Conservation (phyloP, 37 sponge, comb jelly and placozoan genomes). For the Halisarca cf. caerulea region DNA sequence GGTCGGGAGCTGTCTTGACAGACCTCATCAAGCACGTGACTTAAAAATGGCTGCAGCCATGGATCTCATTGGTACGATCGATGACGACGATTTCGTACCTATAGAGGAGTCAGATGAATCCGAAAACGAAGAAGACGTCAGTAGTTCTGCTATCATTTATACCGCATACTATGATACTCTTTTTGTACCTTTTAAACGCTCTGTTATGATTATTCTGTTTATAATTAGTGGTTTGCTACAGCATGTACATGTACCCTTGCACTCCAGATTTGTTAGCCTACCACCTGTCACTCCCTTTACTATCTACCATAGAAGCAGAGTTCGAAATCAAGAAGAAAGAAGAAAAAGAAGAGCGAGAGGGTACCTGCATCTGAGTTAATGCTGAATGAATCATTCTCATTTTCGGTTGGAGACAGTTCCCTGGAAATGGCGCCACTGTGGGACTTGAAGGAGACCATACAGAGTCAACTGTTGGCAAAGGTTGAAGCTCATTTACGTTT, state of each 20-base stretch:
- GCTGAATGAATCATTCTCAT: background rate
- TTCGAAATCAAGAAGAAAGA: background rate
- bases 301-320: too few species aligned
- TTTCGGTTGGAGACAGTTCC: background rate
- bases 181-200: background rate
- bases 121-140: conserved; percentile 56
- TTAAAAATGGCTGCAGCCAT: too few species aligned
- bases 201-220: too few species aligned
- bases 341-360: background rate
- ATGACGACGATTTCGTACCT: conserved; percentile 65
- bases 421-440: background rate
- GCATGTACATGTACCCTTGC: too few species aligned
- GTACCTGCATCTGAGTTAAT: background rate
- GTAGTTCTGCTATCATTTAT: background rate
- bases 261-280: too few species aligned
- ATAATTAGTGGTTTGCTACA: too few species aligned
- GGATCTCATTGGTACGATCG: conserved; percentile 73
- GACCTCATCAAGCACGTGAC: background rate
- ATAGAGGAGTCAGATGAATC: conserved; percentile 49
- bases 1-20: background rate
- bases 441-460: background rate
- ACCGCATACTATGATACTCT: background rate
- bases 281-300: too few species aligned
- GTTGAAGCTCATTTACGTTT: too few species aligned
- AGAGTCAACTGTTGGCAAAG: too few species aligned